Evolutionary conservation across 2,888 invertebrate species (phyloP), one percentile per base, ranked within the genome.

Genomic region (Geophilus truncorum): DNA sequence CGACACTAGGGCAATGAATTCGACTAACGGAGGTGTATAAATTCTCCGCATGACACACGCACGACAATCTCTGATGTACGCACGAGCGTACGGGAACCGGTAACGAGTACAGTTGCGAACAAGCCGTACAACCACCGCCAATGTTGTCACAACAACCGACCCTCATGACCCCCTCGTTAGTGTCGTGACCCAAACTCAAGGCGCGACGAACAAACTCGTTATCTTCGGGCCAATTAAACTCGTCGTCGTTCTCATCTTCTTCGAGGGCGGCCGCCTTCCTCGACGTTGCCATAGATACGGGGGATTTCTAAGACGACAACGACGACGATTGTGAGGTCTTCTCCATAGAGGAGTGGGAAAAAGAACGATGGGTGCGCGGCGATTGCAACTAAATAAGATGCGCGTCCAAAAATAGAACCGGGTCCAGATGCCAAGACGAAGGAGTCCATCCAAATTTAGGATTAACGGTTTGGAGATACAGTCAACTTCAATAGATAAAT

Each of bases 211-310:
- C 78, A 51, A 77, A 80, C 51, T 78, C 70, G 28, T 77, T 77
- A 34, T 81, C 81, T 28, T 77, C 78, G 4, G 40, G 62, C 12
- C 80, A 80, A 21, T 80, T 80, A 9, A 77, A 80, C 7, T 81
- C 81, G 1, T 81, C 81, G 7, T 81, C 81, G 10, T 77, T 77
- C 4, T 81, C 81, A 21, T 81, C 80, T 9, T 81, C 80, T 0
- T 79, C 81, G 15, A 76, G 70, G 25, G 70, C 28, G 70, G 12
- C 6, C 5, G 28, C 10, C 28, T 70, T 70, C 25, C 70, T 2
- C 25, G 25, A 12, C 1, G 70, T 70, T 70, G 70, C 70, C 70
- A 70, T 70, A n/a, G 70, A 3, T 28, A 70, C 70, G 9, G 15
- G 12, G 12, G 25, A 70, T 15, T 51, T 51, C 6, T 21, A n/a